Evolutionary conservation across 1,140 invertebrate genomes (phyloP).

Genomic region (Drosophila kurseongensis): DNA sequence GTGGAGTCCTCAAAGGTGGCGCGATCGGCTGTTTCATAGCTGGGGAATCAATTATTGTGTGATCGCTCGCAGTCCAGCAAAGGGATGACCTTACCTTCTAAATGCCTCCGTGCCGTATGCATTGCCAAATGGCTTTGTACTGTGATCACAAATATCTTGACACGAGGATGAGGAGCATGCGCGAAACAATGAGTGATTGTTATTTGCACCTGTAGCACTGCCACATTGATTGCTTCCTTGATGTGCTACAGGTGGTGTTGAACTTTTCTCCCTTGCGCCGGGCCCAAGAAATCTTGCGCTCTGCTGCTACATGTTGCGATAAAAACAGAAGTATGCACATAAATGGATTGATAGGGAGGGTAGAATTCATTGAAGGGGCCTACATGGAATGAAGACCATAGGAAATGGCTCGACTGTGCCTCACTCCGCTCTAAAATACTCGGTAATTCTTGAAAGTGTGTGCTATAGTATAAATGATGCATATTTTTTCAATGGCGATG

Average conservation of each 20-base stretch:
- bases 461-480: constrained; percentile 51
- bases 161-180: constrained; percentile 82
- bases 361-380: too few species aligned
- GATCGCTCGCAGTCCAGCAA: too few species aligned
- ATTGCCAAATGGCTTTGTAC: constrained; percentile 82
- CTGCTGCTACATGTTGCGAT: constrained; percentile 77
- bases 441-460: constrained; percentile 44
- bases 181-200: constrained; percentile 81
- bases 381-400: too few species aligned
- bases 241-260: constrained; percentile 84
- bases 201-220: constrained; percentile 83
- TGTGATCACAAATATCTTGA: constrained; percentile 84
- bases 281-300: constrained; percentile 85
- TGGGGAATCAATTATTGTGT: constrained; percentile 6
- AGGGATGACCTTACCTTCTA: constrained; percentile 68
- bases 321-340: constrained; percentile 25
- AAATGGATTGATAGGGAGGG: constrained; percentile 14
- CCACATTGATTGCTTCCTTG: constrained; percentile 80
- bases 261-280: constrained; percentile 84
- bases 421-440: constrained; percentile 45
- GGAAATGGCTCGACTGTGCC: constrained; percentile 2
- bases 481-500: constrained; percentile 59
- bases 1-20: constrained; percentile 77
- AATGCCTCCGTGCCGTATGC: constrained; percentile 80
- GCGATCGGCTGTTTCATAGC: constrained; percentile 81